These are phyloP conservation scores for Drosophila lini DNA, from an alignment of 1,140 invertebrate species.

Conservation along the genomic window DNA sequence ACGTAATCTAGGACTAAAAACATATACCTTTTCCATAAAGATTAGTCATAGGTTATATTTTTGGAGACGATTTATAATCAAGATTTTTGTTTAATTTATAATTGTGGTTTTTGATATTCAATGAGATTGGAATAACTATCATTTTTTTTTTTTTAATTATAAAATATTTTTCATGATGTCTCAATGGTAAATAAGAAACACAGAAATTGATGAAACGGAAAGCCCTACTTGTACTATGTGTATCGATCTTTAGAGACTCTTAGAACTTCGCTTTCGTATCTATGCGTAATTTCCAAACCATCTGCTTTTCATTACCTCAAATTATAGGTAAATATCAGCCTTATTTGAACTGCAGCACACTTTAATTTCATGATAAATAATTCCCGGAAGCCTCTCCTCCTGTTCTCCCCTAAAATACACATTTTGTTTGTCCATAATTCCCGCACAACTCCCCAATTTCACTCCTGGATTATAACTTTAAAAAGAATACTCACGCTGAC, in stretches of 20 bases:
- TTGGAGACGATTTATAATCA: not conserved
- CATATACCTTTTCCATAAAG: not conserved
- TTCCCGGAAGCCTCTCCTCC: slow-evolving; percentile 11
- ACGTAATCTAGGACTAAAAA: not conserved
- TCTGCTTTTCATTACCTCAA: slow-evolving; percentile 14
- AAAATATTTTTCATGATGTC: no score
- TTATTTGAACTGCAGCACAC: not conserved
- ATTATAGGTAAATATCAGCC: not conserved
- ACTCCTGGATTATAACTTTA: not conserved
- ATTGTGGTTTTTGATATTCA: not conserved
- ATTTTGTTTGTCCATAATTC: not conserved
- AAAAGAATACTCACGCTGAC: slow-evolving; percentile 86
- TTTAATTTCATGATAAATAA: slow-evolving; percentile 5
- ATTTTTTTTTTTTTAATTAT: no score
- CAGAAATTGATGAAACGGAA: not conserved
- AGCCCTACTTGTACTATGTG: not conserved
- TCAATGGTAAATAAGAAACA: no score
- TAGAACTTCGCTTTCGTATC: not conserved
- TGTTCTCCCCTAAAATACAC: not conserved
- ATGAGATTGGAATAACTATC: no score
- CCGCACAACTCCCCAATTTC: not conserved
- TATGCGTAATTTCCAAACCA: slow-evolving; percentile 3
- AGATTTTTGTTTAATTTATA: not conserved
- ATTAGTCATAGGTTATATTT: slow-evolving; percentile 4
- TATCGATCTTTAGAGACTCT: not conserved